These are phyloP conservation scores for Oegoconia quadripuncta DNA, from an alignment of 2,888 invertebrate genomes.

Conservation along the genomic window DNA sequence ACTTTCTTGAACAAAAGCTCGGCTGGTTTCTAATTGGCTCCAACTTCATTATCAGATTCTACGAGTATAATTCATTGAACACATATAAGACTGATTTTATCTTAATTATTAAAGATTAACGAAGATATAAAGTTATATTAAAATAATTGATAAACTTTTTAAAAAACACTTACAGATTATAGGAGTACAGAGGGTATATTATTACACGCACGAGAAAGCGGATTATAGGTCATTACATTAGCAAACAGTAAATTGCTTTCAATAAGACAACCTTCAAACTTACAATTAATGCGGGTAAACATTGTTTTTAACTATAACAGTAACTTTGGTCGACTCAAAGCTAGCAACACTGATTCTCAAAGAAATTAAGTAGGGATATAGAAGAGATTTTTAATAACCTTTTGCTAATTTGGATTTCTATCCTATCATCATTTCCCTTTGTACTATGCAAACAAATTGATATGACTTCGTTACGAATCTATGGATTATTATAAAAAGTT, in stretches of 20 bases:
- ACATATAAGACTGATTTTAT: neutral
- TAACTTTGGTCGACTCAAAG: constrained; percentile 41
- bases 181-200: constrained; percentile 30
- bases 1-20: too few species aligned
- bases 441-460: constrained; percentile 51
- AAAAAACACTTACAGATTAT: constrained; percentile 47
- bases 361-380: neutral
- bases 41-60: too few species aligned
- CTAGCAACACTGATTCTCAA: constrained; percentile 40
- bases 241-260: constrained; percentile 62
- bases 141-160: too few species aligned
- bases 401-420: too few species aligned
- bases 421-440: constrained; percentile 25
- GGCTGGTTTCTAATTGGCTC: too few species aligned
- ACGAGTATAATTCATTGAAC: too few species aligned
- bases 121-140: too few species aligned
- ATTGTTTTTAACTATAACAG: constrained; percentile 32
- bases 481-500: neutral
- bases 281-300: constrained; percentile 30
- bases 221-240: constrained; percentile 58
- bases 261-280: constrained; percentile 53
- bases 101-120: too few species aligned
- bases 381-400: neutral
- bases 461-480: constrained; percentile 34
- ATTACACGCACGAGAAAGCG: constrained; percentile 65